Base-by-base conservation (phyloP, 1,140 invertebrate species). In the Gryllus bimaculatus region DNA sequence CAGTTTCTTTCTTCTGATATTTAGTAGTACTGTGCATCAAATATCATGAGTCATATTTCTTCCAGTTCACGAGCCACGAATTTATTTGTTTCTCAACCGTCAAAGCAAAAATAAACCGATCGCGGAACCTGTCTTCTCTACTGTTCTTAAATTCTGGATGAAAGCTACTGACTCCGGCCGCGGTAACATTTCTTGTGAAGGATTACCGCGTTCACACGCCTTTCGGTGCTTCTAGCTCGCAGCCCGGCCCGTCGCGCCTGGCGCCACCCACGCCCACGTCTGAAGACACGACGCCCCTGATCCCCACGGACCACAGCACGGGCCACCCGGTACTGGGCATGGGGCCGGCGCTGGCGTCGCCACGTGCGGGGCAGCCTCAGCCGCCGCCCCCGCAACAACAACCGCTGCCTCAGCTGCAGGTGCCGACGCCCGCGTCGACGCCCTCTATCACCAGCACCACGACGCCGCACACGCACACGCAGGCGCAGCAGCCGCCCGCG, bases 181-280 rank as follows among this genome's bases (percentile, higher is more conserved):
- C 26, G 1, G 26, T 39, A 5, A 39, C 1, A 39, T 5, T 5
- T 39, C 26, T 39, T 39, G 26, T 5, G 26, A 5, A 39, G 26
- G 26, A 5, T 39, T 39, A 39, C 26, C n/a, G 5, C 26, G 26
- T 39, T 39, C 26, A 39, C 26, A 39, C 26, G 26, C 26, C 26
- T 1, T 39, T 5, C 26, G 26, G 26, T 39, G 26, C 26, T 39
- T 39, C 26, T 39, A 90, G 89, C 82, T 86, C 86, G 78, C 89
- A 90, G 82, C 89, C 90, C 66, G 90, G 89, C 8, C 90, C 90
- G 49, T 91, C 90, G 8, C 86, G 89, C 82, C 85, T 90, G 20
- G 90, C 90, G 73, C 90, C 90, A 74, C 90, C 90, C 47, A 91
- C 90, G 8, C 90, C 90, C 18, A 90, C 89, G 21, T 87, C 89